phyloP scores from a whole-genome alignment of 2,888 invertebrate genomes.

The Volucella inflata region DNA sequence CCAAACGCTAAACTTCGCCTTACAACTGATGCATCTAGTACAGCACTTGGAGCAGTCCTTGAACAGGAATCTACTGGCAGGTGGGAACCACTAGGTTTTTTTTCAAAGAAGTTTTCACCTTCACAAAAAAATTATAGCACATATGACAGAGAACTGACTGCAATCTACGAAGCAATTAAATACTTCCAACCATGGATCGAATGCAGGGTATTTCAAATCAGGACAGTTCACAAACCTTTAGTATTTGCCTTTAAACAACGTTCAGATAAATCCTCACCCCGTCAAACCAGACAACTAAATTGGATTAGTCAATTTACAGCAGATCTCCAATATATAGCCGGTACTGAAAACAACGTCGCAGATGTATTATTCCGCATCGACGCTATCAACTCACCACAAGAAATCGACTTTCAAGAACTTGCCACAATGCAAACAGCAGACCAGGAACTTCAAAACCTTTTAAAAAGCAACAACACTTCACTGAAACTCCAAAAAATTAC shows the following conservation, averaged over 20 bases:
- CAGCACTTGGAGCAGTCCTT: slow-evolving; percentile 1
- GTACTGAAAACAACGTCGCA: slow-evolving; percentile 24
- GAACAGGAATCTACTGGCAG: no score
- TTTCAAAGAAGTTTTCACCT: slow-evolving; percentile 13
- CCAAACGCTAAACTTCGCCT: no score
- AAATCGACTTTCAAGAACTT: slow-evolving; percentile 16
- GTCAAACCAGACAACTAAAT: slow-evolving; percentile 21
- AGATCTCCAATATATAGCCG: slow-evolving; percentile 5
- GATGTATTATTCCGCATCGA: slow-evolving; percentile 22
- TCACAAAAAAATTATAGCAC: slow-evolving; percentile 11
- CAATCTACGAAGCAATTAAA: slow-evolving; percentile 15
- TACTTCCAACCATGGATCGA: slow-evolving; percentile 31
- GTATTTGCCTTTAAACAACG: slow-evolving; percentile 3
- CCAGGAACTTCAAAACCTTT: neutral
- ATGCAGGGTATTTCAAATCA: slow-evolving; percentile 24
- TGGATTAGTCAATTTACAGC: slow-evolving; percentile 11
- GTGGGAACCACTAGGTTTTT: slow-evolving; percentile 20
- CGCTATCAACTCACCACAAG: slow-evolving; percentile 18
- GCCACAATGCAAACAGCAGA: slow-evolving; percentile 1
- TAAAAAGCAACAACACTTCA: slow-evolving; percentile 14
- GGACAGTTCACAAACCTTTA: slow-evolving; percentile 17
- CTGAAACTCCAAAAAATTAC: slow-evolving; percentile 24
- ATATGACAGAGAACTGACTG: no score
- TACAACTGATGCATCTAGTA: neutral
- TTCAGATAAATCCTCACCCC: slow-evolving; percentile 16